Conservation (phyloP, 2,888 invertebrate genomes). For the Clepsis dumicolana region DNA sequence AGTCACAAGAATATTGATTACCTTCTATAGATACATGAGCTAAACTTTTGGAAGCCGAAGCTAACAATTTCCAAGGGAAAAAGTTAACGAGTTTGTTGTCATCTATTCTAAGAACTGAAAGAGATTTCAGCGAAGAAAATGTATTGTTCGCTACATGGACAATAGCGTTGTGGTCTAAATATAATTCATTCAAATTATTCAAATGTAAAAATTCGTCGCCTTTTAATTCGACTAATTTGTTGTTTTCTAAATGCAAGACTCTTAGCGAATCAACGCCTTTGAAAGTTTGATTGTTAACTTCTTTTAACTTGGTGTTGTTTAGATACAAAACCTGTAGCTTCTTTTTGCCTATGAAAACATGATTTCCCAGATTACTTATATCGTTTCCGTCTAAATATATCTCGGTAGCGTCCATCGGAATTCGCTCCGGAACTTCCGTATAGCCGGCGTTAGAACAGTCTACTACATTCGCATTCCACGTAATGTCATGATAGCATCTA, state of each 20-base stretch:
- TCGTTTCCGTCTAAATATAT: slow-evolving; percentile 94
- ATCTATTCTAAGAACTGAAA: slow-evolving; percentile 91
- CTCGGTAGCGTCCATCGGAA: slow-evolving; percentile 96
- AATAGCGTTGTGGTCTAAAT: slow-evolving; percentile 92
- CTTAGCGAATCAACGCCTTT: slow-evolving; percentile 91
- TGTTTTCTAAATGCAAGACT: slow-evolving; percentile 92
- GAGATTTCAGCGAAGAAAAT: slow-evolving; percentile 90
- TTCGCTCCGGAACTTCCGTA: slow-evolving; percentile 90
- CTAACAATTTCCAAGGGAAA: slow-evolving; percentile 90
- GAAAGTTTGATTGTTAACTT: slow-evolving; percentile 92
- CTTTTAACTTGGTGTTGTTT: slow-evolving; percentile 91
- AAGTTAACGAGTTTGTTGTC: slow-evolving; percentile 92
- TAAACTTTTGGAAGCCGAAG: slow-evolving; percentile 86
- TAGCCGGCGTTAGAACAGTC: slow-evolving; percentile 92
- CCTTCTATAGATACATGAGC: slow-evolving; percentile 91
- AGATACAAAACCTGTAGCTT: slow-evolving; percentile 91
- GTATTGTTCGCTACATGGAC: slow-evolving; percentile 91
- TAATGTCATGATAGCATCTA: slow-evolving; percentile 94
- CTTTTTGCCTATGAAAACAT: slow-evolving; percentile 94
- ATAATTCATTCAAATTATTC: slow-evolving; percentile 90
- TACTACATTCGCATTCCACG: slow-evolving; percentile 94
- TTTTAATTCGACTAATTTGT: slow-evolving; percentile 90
- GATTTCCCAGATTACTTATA: slow-evolving; percentile 91
- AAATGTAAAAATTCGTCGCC: slow-evolving; percentile 93
- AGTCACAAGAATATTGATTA: slow-evolving; percentile 94